phyloP scores from a whole-genome alignment of 1,140 invertebrate genomes.

The Schmidtea mediterranea region DNA sequence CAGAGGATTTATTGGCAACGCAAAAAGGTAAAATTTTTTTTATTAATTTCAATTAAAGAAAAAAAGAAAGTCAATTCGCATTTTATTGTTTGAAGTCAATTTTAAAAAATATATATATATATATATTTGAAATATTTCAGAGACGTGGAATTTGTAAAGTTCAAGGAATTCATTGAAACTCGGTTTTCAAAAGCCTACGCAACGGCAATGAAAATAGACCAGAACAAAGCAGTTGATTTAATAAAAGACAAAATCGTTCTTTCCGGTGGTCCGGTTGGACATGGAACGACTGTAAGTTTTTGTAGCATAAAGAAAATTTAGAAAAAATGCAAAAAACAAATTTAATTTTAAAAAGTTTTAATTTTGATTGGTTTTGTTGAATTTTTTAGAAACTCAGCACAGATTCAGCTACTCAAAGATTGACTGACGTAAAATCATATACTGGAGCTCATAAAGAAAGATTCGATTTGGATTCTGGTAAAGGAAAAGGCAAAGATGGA shows the following conservation, averaged over 20 bases:
- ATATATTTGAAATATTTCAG: too few relatives aligned
- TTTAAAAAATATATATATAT: too few relatives aligned
- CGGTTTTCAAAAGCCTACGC: not conserved
- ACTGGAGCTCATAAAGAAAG: slow-evolving; percentile 32
- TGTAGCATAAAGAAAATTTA: too few relatives aligned
- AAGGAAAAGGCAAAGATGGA: slow-evolving; percentile 28
- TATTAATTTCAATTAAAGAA: too few relatives aligned
- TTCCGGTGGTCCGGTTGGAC: not conserved
- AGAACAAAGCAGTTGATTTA: not conserved
- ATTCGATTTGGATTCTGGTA: slow-evolving; percentile 26
- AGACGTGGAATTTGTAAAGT: not conserved
- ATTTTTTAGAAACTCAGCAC: not conserved
- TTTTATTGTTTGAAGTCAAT: too few relatives aligned
- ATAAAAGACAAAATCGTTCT: not conserved
- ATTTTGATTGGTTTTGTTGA: too few relatives aligned
- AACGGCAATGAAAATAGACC: not conserved
- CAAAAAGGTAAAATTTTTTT: not conserved
- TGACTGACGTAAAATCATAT: slow-evolving; percentile 37
- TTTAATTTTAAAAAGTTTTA: too few relatives aligned
- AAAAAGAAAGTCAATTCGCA: too few relatives aligned
- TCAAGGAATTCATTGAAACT: not conserved
- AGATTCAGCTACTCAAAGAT: not conserved
- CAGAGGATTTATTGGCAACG: not conserved
- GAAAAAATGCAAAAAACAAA: too few relatives aligned
- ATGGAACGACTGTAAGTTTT: slow-evolving; percentile 5